These are phyloP conservation scores for Zoroaster sp. DNA, from an alignment of 53 echinoderm and acorn worm genomes.

Conservation along the genomic window DNA sequence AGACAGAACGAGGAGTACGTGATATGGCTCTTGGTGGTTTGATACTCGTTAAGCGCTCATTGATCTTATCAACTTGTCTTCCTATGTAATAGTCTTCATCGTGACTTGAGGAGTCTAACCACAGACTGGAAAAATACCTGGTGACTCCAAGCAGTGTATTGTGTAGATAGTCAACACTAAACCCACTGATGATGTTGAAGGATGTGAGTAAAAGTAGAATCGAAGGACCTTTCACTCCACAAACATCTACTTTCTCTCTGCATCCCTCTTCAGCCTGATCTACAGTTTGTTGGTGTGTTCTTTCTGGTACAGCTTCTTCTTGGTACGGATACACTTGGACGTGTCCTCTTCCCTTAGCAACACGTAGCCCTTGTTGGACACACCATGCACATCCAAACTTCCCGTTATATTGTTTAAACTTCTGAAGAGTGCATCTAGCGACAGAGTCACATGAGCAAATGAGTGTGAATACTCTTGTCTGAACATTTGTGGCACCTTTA, in stretches of 20 bases:
- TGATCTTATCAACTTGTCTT: background rate
- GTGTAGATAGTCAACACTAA: constrained; percentile 51
- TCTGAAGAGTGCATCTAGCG: constrained; percentile 53
- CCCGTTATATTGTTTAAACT: constrained; percentile 63
- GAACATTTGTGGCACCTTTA: background rate
- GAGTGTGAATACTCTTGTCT: constrained; percentile 24
- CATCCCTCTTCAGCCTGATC: background rate
- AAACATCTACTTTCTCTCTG: background rate
- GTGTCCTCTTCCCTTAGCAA: constrained; percentile 1
- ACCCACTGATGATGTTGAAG: constrained; percentile 31
- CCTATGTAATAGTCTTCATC: background rate
- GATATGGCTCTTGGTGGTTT: background rate
- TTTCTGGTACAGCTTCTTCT: background rate
- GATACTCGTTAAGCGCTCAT: background rate
- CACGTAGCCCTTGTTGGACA: constrained; percentile 13
- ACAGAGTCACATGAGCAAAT: constrained; percentile 62
- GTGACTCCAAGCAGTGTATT: background rate
- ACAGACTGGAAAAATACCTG: background rate
- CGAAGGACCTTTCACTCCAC: constrained; percentile 7
- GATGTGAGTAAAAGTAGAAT: background rate
- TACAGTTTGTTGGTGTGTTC: background rate
- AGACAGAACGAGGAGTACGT: background rate
- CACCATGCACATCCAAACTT: constrained; percentile 56
- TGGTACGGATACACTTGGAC: background rate
- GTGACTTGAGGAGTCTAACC: constrained; percentile 20